Conservation (phyloP, 2,113 vertebrate genomes). For the Charina bottae region DNA sequence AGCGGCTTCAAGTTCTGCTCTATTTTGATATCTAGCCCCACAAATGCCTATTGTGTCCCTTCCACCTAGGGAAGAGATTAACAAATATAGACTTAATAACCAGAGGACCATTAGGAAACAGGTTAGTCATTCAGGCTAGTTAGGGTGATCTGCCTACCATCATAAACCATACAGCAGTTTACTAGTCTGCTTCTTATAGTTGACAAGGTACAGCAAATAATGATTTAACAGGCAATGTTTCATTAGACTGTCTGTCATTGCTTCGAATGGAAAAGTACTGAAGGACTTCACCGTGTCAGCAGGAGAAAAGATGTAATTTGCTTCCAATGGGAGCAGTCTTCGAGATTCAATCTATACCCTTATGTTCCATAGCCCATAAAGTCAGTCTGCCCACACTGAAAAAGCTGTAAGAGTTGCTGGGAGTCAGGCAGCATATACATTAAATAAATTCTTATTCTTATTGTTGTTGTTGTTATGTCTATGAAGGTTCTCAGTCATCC, state of each 20-base stretch:
- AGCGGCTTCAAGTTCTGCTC: background rate
- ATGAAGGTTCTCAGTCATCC: no score
- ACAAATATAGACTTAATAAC: constrained; percentile 7
- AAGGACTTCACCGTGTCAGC: background rate
- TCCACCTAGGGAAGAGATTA: background rate
- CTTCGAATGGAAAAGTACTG: background rate
- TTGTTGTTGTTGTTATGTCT: no score
- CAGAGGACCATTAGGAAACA: background rate
- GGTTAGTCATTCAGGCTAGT: background rate
- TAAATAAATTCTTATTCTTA: no score
- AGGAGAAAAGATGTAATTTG: background rate
- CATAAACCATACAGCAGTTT: background rate
- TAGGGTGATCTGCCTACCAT: background rate
- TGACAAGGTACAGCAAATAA: background rate
- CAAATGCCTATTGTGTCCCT: background rate
- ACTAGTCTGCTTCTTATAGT: background rate
- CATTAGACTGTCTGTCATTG: background rate
- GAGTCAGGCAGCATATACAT: no score
- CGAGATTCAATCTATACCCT: background rate
- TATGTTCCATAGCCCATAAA: background rate
- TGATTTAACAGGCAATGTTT: background rate
- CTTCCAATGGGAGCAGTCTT: no score
- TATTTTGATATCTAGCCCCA: background rate
- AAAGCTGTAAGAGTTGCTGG: no score
- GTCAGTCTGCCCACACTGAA: background rate